A percentile compares a stretch with the other conserved stretches of the same genome.
phyloP scores from a whole-genome alignment of 2,113 vertebrate species.

The Sarotherodon lohbergeri region DNA sequence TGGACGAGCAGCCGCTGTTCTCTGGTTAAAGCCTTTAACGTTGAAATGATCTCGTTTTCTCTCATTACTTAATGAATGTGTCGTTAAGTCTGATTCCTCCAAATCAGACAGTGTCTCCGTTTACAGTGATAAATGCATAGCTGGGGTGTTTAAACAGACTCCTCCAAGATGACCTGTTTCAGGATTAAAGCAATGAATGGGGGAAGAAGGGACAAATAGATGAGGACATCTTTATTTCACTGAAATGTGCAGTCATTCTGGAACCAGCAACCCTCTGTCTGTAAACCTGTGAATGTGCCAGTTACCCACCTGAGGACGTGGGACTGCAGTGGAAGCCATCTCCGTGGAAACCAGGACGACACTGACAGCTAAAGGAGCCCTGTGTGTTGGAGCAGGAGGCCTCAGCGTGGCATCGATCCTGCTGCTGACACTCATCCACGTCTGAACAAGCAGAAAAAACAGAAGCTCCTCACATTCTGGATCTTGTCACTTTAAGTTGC shows the following conservation, averaged over 20 bases:
- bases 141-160: neutral
- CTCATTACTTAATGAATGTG: no score
- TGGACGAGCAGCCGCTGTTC: no score
- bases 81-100: neutral
- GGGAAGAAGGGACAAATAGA: accelerated
- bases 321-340: constrained; percentile 83
- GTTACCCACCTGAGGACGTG: constrained; percentile 22
- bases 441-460: constrained; percentile 63
- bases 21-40: no score
- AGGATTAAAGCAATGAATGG: neutral
- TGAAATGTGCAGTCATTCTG: neutral
- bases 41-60: no score
- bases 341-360: constrained; percentile 81
- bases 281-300: neutral
- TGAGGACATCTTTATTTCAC: neutral
- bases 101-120: neutral
- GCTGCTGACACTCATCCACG: constrained; percentile 80
- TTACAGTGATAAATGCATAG: neutral
- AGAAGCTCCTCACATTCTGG: neutral
- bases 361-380: constrained; percentile 86
- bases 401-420: constrained; percentile 76
- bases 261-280: neutral
- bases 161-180: neutral
- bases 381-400: constrained; percentile 84
- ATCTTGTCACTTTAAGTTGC: neutral